Base-by-base conservation (phyloP, 2,113 vertebrate species). In the Emydocephalus ijimae region DNA sequence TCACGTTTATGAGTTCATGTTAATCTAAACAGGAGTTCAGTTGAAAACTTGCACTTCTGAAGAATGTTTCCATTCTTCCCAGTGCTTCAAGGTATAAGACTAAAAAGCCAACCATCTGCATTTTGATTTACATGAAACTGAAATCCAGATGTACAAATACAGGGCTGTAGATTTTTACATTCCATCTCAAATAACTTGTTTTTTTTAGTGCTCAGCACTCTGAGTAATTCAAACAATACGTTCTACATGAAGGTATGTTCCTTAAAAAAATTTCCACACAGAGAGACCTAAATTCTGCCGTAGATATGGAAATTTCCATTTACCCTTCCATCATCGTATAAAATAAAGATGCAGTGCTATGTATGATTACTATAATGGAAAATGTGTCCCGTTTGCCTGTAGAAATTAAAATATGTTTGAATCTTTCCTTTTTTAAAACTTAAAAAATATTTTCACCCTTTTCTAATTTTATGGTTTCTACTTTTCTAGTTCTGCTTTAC, bases 321-420 rank as follows among this genome's bases (percentile, higher is more conserved):
- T 0, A 0, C 24, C 48, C 21, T 4, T 29, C 8, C 5, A 29
- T n/a, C 6, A 0, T 0, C 1, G 10, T 29, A 18, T 0, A 0
- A 0, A 55, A n/a, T 57, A 26, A 85, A 2, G 0, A 1, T 85
- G 21, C 29, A 29, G 3, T 21, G 24, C 11, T 34, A 7, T 54
- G 21, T 50, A 87, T 0, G 0, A 74, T 52, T 88, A n/a, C 90
- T 39, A 43, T 14, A n/a, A 39, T 4, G 74, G 34, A 18, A 61
- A 85, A 45, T 85, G 8, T 34, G 12, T 21, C 3, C 24, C 3
- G 4, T 45, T 24, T 52, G 34, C 24, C 18, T 88, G 2, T 87
- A 56, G 59, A 57, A 61, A 23, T 0, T 43, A 59, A 18, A 14
- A 39, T 2, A 6, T 5, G 64, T 12, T 0, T 3, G 8, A 87